phyloP scores from a whole-genome alignment of 2,113 vertebrate species.

The Hippocampus abdominalis region DNA sequence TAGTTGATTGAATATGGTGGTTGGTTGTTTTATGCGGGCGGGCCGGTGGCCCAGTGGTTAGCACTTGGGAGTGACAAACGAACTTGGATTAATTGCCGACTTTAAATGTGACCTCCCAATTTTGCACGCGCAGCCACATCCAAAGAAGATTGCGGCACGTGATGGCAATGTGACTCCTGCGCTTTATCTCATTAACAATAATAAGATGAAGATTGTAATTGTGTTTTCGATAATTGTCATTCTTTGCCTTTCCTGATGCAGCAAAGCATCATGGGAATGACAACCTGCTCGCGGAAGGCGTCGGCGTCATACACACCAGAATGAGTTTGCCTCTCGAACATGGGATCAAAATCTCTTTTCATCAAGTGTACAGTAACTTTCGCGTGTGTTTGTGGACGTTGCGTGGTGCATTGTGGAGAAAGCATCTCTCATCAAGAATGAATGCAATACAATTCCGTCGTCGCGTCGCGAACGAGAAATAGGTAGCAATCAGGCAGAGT shows the following conservation, averaged over 20 bases:
- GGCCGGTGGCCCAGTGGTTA: too few relatives aligned
- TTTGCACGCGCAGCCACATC: constrained; percentile 2
- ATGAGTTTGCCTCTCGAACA: background rate
- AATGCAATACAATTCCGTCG: too few relatives aligned
- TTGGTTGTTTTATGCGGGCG: too few relatives aligned
- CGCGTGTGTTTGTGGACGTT: background rate
- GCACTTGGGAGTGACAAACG: too few relatives aligned
- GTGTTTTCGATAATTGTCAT: constrained; percentile 73
- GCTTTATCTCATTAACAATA: constrained; percentile 66
- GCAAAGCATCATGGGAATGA: constrained; percentile 19
- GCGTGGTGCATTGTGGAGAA: background rate
- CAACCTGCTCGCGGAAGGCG: constrained; percentile 5
- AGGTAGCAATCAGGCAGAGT: too few relatives aligned
- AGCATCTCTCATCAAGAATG: background rate
- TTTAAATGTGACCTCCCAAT: background rate
- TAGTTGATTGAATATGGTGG: too few relatives aligned
- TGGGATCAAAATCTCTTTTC: background rate
- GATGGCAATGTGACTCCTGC: constrained; percentile 62
- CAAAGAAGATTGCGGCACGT: constrained; percentile 43
- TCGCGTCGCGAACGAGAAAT: too few relatives aligned
- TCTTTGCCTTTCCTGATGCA: constrained; percentile 50
- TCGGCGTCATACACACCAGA: background rate
- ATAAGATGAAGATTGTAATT: constrained; percentile 73
- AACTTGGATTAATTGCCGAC: background rate
- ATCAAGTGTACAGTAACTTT: background rate